These are phyloP conservation scores for Actinia tenebrosa DNA, from an alignment of 64 coral and sea anemone genomes.

Conservation along the genomic window DNA sequence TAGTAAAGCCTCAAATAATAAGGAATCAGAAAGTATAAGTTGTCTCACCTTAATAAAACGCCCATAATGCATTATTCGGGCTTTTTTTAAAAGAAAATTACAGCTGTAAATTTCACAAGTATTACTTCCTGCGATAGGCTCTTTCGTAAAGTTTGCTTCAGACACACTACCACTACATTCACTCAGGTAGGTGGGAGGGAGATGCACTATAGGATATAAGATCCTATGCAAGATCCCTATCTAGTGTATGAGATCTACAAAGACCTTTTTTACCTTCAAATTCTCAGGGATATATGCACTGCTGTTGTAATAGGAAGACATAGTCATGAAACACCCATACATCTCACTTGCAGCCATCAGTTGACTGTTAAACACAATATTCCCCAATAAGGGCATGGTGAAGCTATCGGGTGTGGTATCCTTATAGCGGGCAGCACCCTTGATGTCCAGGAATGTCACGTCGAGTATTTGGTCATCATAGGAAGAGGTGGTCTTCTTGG, in stretches of 20 bases:
- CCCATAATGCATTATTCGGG: too few species aligned
- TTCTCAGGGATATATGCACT: slow-evolving; percentile 61
- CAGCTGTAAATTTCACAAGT: too few species aligned
- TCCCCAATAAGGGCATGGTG: slow-evolving; percentile 60
- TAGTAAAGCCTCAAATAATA: not conserved
- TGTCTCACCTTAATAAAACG: too few species aligned
- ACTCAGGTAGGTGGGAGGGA: too few species aligned
- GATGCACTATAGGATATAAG: too few species aligned
- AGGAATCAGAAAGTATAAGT: not conserved
- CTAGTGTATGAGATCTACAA: not conserved
- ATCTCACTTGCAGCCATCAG: slow-evolving; percentile 63
- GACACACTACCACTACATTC: too few species aligned
- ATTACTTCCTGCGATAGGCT: too few species aligned
- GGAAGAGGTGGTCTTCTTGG: not conserved
- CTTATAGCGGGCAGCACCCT: not conserved
- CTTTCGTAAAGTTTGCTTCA: too few species aligned
- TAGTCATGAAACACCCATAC: slow-evolving; percentile 88
- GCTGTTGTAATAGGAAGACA: slow-evolving; percentile 43
- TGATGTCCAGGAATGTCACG: not conserved
- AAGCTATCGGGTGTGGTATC: slow-evolving; percentile 12
- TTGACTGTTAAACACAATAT: slow-evolving; percentile 52
- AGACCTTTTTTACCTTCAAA: slow-evolving; percentile 54
- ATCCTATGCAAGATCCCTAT: too few species aligned
- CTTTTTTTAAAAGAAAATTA: too few species aligned
- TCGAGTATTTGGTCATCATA: not conserved